Base-by-base conservation (phyloP, 2,113 vertebrate species). In the Triplophysa dalaica region DNA sequence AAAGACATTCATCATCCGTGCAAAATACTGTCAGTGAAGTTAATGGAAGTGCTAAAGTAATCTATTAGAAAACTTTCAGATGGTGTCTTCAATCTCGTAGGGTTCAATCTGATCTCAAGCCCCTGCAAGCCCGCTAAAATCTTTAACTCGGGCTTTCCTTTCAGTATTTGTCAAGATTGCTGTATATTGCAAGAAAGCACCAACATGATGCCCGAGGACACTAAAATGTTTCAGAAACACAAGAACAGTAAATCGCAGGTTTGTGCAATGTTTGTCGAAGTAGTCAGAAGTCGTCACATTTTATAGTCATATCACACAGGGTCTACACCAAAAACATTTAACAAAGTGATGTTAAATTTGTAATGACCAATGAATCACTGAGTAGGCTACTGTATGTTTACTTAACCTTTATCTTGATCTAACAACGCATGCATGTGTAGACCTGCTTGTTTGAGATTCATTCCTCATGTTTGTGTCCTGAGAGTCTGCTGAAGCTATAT, bases 1-100 rank as follows among this genome's bases (percentile, higher is more conserved):
- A 17, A 64, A 79, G 21, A 52, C 81, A 75, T 75, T 77, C 9
- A 75, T 79, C 70, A 54, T 13, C 70, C 2, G 41, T 66, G 45
- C 13, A 69, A 69, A 75, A 52, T 22, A 67, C 29, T 62, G 54
- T 62, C 58, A 33, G 70, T 12, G 21, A 52, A 83, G 81, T 72
- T 75, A 83, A 62, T 21, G 8, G 43, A 24, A 26, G 19, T 56
- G 50, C 70, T n/a, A 12, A 9, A 48, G 22, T 43, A 54, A 75
- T 70, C 70, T 16, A 21, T 75, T 21, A 13, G 16, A 24, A 24
- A 66, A 63, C 70, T 24, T 72, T 65, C 29, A 56, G 58, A 43
- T 62, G 12, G 41, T 22, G 16, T 65, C 38, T 54, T 72, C 61
- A 56, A n/a, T 74, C 48, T 43, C 19, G 56, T n/a, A 41, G 10